Conservation (phyloP, 1,140 invertebrate genomes). For the Bombus confusus region DNA sequence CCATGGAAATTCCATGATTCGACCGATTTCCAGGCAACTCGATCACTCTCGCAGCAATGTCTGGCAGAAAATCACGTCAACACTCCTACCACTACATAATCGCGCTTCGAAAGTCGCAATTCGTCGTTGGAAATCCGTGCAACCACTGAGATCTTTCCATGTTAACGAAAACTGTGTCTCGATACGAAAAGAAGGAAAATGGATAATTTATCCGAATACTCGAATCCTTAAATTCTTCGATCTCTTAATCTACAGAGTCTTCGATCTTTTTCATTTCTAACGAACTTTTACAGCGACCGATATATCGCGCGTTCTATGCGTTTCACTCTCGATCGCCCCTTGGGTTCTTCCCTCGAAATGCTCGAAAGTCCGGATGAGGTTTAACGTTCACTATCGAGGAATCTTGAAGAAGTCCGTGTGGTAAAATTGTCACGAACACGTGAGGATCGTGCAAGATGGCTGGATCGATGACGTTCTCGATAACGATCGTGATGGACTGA, state of each 20-base stretch:
- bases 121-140: neutral
- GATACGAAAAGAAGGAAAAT: too few species aligned
- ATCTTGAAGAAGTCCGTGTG: neutral
- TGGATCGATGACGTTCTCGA: constrained; percentile 13
- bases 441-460: neutral
- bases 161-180: too few species aligned
- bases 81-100: constrained; percentile 45
- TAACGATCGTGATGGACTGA: neutral
- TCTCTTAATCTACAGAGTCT: too few species aligned
- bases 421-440: neutral
- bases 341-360: too few species aligned
- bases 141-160: neutral
- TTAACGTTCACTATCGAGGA: neutral
- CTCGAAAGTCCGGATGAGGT: too few species aligned
- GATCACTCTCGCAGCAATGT: constrained; percentile 44
- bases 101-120: neutral
- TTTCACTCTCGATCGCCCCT: too few species aligned
- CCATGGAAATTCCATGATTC: constrained; percentile 78
- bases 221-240: too few species aligned
- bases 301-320: too few species aligned
- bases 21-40: neutral
- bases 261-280: too few species aligned
- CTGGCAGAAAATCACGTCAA: neutral
- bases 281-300: too few species aligned
- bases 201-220: too few species aligned